Base-by-base conservation (phyloP, 2,797 vertebrate species). In the Halcyon chelicuti region DNA sequence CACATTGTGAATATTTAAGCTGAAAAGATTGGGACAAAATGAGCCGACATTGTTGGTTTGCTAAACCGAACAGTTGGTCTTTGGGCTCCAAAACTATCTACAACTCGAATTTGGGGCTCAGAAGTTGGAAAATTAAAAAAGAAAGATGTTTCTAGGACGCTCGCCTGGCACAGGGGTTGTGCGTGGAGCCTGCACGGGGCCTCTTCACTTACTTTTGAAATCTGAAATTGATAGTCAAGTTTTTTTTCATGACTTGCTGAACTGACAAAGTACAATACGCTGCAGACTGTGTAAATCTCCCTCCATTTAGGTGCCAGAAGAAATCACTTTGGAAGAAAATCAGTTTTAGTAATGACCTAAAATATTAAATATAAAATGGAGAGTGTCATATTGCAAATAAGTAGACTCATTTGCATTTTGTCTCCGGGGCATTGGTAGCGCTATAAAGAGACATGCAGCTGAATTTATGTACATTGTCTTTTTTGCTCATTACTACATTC, bases 1-100 rank as follows among this genome's bases (percentile, higher is more conserved):
- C 98, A 98, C 98, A 99, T 99, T 99, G 98, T 99, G 98, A 98
- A 98, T 98, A 98, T 98, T 98, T 98, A 98, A 98, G 98, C 98
- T 98, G 98, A 97, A 98, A 98, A 98, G 98, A 98, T 98, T 98
- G 97, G 98, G 97, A 98, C 96, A 97, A 98, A 98, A 98, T 97
- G 98, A 98, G 96, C 96, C 97, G 98, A 98, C 98, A 97, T 98
- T 98, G 98, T 97, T 98, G 95, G 97, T 98, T 98, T 97, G 97
- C 97, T 98, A 98, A 98, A 97, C 96, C 47, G 97, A 98, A 96
- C 96, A 97, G 98, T 98, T 98, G 97, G 97, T 98, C 97, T 98
- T 97, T 97, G 93, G 97, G 96, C 97, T 98, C 96, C 96, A 93
- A 95, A 98, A 96, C 95, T 91, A 95, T 96, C 94, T 95, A 85